Conservation (phyloP, 2,797 vertebrate species). For the Gambusia yucatana region DNA sequence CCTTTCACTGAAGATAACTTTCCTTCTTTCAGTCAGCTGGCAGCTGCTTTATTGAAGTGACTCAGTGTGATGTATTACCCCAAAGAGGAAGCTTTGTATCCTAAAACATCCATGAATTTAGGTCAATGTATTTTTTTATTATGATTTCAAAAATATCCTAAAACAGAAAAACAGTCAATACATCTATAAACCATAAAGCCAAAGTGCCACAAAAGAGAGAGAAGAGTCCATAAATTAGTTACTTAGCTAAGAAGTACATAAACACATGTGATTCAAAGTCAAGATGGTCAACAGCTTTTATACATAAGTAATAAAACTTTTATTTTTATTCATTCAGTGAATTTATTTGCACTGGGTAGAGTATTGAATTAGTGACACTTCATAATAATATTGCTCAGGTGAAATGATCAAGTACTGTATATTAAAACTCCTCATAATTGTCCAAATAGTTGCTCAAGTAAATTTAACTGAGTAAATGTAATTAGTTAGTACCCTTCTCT, state of each 20-base stretch:
- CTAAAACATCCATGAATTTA: not conserved
- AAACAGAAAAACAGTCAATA: not conserved
- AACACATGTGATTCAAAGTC: not conserved
- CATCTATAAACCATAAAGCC: not conserved
- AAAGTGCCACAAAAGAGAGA: not conserved
- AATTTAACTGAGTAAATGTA: not conserved
- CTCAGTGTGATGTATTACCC: conserved; percentile 3
- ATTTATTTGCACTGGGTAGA: not conserved
- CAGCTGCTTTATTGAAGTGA: conserved; percentile 16
- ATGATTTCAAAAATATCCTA: not conserved
- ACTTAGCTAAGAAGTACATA: not conserved
- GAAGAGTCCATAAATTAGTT: not conserved
- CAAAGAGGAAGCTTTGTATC: conserved; percentile 3
- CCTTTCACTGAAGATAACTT: conserved; percentile 25
- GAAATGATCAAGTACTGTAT: not conserved
- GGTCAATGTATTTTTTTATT: not conserved
- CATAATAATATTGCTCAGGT: not conserved
- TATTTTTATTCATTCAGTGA: not conserved
- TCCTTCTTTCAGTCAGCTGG: conserved; percentile 8
- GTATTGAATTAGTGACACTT: not conserved
- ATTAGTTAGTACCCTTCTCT: not conserved
- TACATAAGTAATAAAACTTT: not conserved
- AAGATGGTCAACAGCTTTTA: not conserved
- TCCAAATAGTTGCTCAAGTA: not conserved
- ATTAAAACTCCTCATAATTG: not conserved